A percentile compares a stretch with the other conserved stretches of the same genome.
These are phyloP conservation scores for Chrysochloris asiatica DNA, from an alignment of 2,113 vertebrate genomes.

Conservation along the genomic window DNA sequence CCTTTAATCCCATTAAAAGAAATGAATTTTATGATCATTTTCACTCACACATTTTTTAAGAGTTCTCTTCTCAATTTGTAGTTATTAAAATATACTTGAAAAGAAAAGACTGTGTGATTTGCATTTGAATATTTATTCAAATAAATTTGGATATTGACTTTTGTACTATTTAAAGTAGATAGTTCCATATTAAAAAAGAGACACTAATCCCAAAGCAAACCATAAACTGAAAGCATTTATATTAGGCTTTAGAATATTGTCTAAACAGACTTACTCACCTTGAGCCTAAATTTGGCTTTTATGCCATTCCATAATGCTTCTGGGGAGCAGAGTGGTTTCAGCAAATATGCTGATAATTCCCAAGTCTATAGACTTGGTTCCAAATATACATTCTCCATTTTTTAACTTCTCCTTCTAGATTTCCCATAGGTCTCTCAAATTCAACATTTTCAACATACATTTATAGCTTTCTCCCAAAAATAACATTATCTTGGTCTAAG, in stretches of 20 bases:
- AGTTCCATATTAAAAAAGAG: neutral
- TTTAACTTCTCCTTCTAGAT: neutral
- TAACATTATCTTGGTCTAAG: neutral
- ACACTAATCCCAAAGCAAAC: neutral
- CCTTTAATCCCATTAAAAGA: neutral
- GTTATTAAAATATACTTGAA: slow-evolving; percentile 9
- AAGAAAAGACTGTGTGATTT: neutral
- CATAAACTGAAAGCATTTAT: neutral
- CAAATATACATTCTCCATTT: neutral
- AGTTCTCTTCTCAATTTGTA: slow-evolving; percentile 6
- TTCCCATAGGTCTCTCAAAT: neutral
- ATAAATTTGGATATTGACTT: no score
- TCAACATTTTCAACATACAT: slow-evolving; percentile 26
- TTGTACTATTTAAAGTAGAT: neutral
- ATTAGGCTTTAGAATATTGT: neutral
- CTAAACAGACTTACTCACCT: neutral
- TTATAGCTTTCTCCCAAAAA: neutral
- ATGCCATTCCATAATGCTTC: neutral
- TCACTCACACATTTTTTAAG: neutral
- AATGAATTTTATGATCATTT: neutral
- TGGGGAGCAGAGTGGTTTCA: neutral
- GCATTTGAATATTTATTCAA: neutral
- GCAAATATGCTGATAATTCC: neutral
- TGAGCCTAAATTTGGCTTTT: neutral
- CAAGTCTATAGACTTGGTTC: neutral